Evolutionary conservation across 2,888 invertebrate species (phyloP).

Genomic region (Cephalotes varians): DNA sequence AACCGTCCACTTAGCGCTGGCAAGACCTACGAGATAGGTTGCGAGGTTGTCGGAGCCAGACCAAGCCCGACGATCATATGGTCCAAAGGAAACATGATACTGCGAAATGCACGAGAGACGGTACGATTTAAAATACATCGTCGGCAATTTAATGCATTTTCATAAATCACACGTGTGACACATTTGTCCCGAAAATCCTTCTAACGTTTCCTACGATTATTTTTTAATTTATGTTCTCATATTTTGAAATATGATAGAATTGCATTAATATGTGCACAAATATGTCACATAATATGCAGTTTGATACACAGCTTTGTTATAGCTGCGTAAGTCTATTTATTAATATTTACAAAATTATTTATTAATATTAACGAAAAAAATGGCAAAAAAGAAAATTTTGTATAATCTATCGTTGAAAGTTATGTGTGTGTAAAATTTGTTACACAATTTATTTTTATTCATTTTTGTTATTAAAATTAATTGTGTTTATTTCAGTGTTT

Average conservation of each 20-base stretch:
- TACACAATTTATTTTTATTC: slow-evolving; percentile 1
- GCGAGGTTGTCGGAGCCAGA: slow-evolving; percentile 91
- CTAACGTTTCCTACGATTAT: not conserved
- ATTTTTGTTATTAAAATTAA: not conserved
- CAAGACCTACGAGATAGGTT: slow-evolving; percentile 90
- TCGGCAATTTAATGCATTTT: slow-evolving; percentile 32
- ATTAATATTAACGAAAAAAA: slow-evolving; percentile 1
- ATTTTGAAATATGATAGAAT: not conserved
- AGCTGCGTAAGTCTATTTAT: not conserved
- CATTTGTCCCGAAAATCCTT: not conserved
- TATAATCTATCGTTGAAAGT: not conserved
- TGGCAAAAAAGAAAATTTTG: not conserved
- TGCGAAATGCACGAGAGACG: slow-evolving; percentile 89
- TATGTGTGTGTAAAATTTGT: too few species aligned
- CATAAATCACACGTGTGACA: not conserved
- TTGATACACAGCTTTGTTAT: too few species aligned
- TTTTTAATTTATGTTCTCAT: not conserved
- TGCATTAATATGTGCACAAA: too few species aligned
- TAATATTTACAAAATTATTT: slow-evolving; percentile 9
- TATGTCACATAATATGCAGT: too few species aligned
- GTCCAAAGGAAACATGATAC: slow-evolving; percentile 91
- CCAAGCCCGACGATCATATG: slow-evolving; percentile 92
- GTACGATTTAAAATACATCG: slow-evolving; percentile 86
- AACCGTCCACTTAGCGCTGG: slow-evolving; percentile 91
- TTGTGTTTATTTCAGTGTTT: not conserved